Percentiles rank a stretch among this genome's conserved stretches.
These are phyloP conservation scores for Pipistrellus nathusii DNA, from an alignment of 2,797 vertebrate genomes.

Conservation along the genomic window DNA sequence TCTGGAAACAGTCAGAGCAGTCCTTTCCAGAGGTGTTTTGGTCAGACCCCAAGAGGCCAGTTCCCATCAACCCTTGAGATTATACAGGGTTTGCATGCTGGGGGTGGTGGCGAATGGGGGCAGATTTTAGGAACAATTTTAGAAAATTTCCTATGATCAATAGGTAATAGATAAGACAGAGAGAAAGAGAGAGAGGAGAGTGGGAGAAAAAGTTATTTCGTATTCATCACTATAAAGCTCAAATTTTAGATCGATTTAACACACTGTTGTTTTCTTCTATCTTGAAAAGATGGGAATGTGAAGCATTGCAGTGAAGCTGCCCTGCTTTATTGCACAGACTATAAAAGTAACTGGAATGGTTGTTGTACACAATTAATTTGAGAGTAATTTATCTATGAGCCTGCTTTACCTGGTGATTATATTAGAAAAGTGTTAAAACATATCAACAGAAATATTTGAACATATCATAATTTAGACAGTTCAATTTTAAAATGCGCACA, in stretches of 20 bases:
- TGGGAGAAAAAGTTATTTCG: slow-evolving; percentile 58
- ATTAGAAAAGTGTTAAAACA: slow-evolving; percentile 73
- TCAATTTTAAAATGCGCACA: slow-evolving; percentile 62
- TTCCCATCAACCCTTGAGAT: neutral
- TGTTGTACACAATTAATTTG: slow-evolving; percentile 40
- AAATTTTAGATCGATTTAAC: slow-evolving; percentile 82
- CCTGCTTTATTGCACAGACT: slow-evolving; percentile 70
- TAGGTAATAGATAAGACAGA: neutral
- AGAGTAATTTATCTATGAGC: slow-evolving; percentile 67
- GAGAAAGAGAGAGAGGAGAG: neutral
- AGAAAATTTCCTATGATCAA: neutral
- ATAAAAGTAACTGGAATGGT: slow-evolving; percentile 62
- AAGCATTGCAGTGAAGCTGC: slow-evolving; percentile 48
- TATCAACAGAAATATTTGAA: slow-evolving; percentile 83
- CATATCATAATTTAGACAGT: slow-evolving; percentile 87
- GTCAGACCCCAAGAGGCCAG: neutral
- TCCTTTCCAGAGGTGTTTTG: neutral
- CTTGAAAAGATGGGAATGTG: slow-evolving; percentile 80
- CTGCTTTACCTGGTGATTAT: slow-evolving; percentile 71
- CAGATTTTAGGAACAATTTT: neutral
- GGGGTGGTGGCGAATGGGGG: neutral
- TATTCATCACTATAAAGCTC: slow-evolving; percentile 77
- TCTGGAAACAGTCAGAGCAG: neutral
- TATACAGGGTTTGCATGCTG: neutral
- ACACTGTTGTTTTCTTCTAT: slow-evolving; percentile 80